Base-by-base conservation (phyloP, 2,797 vertebrate species). In the Danionella dracula region DNA sequence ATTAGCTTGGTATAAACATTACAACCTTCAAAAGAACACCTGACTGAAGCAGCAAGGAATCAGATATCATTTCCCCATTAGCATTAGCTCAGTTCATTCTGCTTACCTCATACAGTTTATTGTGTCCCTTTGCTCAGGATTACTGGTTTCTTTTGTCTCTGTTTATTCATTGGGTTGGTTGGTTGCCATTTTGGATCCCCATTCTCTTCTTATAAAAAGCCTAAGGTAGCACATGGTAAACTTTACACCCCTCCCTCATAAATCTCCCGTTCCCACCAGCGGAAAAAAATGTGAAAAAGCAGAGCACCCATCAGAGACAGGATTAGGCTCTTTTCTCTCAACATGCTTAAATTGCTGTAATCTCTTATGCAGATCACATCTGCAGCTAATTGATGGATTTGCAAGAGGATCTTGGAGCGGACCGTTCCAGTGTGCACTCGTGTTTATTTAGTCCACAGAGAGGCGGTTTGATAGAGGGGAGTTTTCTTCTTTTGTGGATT, bases 311-410 rank as follows among this genome's bases (percentile, higher is more conserved):
- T 83, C 72, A 65, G 86, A 86, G 88, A 85, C 77, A 40, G 82
- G 83, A 86, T 89, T 86, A 87, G 81, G 73, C 78, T 51, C 61
- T 76, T 83, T 82, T 79, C 80, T 82, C 79, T 82, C 57, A 45
- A 78, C 83, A 81, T 81, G 79, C 80, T 86, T 81, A 84, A 87
- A 87, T 84, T 85, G 84, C 75, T 75, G 79, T 84, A 83, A 91
- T 89, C 84, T 84, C 46, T 68, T 75, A 88, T 87, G 85, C 87
- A 86, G 85, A 90, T 88, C 87, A 87, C 88, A 88, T 90, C 85
- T 86, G 81, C 77, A 74, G 80, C 80, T 89, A 88, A 90, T 86
- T 87, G 87, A 88, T 85, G 87, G 87, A 88, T 90, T 90, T 89
- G 83, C 83, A 78, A 77, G 73, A 81, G 84, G 85, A 87, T 84